Conservation (phyloP, 2,888 invertebrate species). For the Cryptosula pallasiana region DNA sequence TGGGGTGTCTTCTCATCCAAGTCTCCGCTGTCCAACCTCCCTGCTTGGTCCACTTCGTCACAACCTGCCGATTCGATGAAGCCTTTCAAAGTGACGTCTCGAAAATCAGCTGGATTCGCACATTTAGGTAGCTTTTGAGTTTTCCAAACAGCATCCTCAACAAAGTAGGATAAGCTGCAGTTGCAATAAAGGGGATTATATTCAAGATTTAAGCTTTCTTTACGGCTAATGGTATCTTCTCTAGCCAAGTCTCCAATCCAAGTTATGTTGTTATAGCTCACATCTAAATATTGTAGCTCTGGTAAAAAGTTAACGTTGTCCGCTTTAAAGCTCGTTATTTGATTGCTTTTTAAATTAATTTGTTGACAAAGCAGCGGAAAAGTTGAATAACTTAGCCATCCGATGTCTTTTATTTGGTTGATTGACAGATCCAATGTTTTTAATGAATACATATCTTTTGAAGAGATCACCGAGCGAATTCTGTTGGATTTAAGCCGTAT, state of each 20-base stretch:
- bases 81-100: not conserved
- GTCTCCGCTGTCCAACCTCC: not conserved
- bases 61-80: not conserved
- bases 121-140: not conserved
- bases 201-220: not conserved
- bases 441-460: not conserved
- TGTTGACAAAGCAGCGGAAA: not conserved
- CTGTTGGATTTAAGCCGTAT: not conserved
- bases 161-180: not conserved
- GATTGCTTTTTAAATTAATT: not conserved
- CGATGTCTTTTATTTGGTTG: not conserved
- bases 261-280: not conserved
- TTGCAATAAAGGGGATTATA: not conserved
- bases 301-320: slow-evolving; percentile 11
- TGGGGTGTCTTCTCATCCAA: not conserved
- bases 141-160: not conserved
- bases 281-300: not conserved
- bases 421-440: not conserved
- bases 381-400: not conserved
- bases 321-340: not conserved
- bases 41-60: not conserved
- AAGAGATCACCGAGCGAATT: not conserved
- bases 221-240: not conserved
- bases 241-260: not conserved
- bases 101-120: not conserved